These are phyloP conservation scores for Araneus ventricosus DNA, from an alignment of 1,140 invertebrate species.

Conservation along the genomic window DNA sequence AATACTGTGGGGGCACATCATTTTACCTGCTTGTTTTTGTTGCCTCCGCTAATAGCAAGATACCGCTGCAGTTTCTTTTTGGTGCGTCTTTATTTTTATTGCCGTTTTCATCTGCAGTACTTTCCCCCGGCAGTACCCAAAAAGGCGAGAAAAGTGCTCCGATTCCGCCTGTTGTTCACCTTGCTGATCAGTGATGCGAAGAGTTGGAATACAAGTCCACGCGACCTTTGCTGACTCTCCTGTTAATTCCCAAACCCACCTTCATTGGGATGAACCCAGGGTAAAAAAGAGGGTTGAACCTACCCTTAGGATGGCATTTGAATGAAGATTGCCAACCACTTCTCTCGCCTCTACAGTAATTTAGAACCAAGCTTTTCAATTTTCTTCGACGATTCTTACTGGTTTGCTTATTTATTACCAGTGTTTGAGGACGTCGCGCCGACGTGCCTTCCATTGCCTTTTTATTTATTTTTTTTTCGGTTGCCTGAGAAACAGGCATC, in stretches of 20 bases:
- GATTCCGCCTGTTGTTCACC: not conserved
- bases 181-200: not conserved
- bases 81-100: constrained; percentile 7
- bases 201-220: not conserved
- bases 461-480: not conserved
- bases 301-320: constrained; percentile 6
- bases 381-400: not conserved
- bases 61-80: not conserved
- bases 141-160: not conserved
- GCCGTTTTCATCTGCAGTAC: not conserved
- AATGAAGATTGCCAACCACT: constrained; percentile 35
- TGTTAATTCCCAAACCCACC: constrained; percentile 4
- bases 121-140: not conserved
- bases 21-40: constrained; percentile 42
- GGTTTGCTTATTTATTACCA: not conserved
- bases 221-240: not conserved
- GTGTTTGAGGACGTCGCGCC: not conserved
- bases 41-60: constrained; percentile 29
- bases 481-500: not conserved
- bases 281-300: not conserved
- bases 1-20: constrained; percentile 37
- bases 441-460: not conserved
- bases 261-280: not conserved
- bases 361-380: constrained; percentile 60
- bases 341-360: constrained; percentile 30